Base-by-base conservation (phyloP, 2,888 invertebrate genomes). In the Macaria liturata region DNA sequence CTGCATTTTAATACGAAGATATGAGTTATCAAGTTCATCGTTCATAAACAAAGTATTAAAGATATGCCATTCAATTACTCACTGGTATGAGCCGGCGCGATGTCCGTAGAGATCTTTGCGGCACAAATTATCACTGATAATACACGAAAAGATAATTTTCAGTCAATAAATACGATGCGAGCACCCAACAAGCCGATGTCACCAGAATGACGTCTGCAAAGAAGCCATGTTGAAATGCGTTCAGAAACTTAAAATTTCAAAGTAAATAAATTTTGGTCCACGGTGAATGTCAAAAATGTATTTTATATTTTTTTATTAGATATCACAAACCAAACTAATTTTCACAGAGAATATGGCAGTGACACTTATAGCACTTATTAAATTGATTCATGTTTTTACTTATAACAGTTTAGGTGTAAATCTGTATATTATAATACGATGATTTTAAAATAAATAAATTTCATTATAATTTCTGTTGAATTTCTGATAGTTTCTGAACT, bases 91-190 rank as follows among this genome's bases (percentile, higher is more conserved):
- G 55, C 67, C 72, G 71, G 73, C 65, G 63, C 64, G 69, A 67
- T 61, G 65, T 68, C 65, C 68, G 67, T 65, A 61, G 66, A 61
- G 9, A 65, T 68, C 58, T 62, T 61, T 58, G 60, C 61, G 66
- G 61, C 74, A 76, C 76, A 69, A 70, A 70, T 68, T 71, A 64
- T 69, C 77, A 79, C 78, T 76, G 75, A 74, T 76, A 75, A 66
- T 70, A 63, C 67, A 71, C 69, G 67, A 72, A 72, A 66, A 68
- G 70, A 74, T 76, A 74, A 73, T 65, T 66, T 72, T 62, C 64
- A 67, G 64, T 66, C 69, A 67, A 64, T 62, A 63, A 67, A 46
- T 66, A 67, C 71, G 34, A 7, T 8, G 3, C 42, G 70, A 71
- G 68, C 68, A 65, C 67, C 60, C 68, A 52, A 69, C 64, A 61